A percentile compares a stretch with the other conserved stretches of the same genome.
phyloP scores from a whole-genome alignment of 2,888 invertebrate species.

The Liposcelis brunnea region DNA sequence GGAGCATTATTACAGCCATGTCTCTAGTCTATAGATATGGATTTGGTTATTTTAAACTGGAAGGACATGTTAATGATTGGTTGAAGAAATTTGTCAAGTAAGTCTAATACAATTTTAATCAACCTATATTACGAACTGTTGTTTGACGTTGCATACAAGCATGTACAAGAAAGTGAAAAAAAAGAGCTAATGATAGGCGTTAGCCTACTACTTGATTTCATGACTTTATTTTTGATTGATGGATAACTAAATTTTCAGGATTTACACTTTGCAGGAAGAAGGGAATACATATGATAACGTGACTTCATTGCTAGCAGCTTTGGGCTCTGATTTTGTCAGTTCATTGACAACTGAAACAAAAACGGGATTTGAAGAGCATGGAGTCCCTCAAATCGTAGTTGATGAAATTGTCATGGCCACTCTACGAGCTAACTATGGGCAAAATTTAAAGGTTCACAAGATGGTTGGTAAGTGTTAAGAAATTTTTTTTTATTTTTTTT shows the following conservation, averaged over 20 bases:
- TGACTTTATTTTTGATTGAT: too few species aligned
- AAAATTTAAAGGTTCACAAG: slow-evolving; percentile 33
- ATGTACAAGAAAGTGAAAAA: too few species aligned
- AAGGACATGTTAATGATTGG: slow-evolving; percentile 25
- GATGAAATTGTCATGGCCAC: slow-evolving; percentile 36
- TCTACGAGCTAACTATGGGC: slow-evolving; percentile 41
- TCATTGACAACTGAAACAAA: slow-evolving; percentile 26
- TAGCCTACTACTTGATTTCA: too few species aligned
- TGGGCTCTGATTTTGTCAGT: slow-evolving; percentile 31
- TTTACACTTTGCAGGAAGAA: slow-evolving; percentile 35
- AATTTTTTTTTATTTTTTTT: background rate
- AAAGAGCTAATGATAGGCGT: too few species aligned
- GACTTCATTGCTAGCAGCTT: slow-evolving; percentile 31
- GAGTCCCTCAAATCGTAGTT: slow-evolving; percentile 30
- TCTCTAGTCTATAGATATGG: slow-evolving; percentile 40
- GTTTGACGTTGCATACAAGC: too few species aligned
- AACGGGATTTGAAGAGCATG: slow-evolving; percentile 24
- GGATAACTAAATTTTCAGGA: too few species aligned
- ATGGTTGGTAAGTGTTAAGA: slow-evolving; percentile 31
- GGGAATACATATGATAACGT: slow-evolving; percentile 32
- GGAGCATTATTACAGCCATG: slow-evolving; percentile 26
- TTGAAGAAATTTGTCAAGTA: slow-evolving; percentile 28
- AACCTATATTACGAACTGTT: too few species aligned
- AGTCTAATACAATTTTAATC: slow-evolving; percentile 11
- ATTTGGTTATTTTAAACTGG: slow-evolving; percentile 28